Evolutionary conservation across 2,797 vertebrate genomes (phyloP).

Genomic region (Pangasius macronema): DNA sequence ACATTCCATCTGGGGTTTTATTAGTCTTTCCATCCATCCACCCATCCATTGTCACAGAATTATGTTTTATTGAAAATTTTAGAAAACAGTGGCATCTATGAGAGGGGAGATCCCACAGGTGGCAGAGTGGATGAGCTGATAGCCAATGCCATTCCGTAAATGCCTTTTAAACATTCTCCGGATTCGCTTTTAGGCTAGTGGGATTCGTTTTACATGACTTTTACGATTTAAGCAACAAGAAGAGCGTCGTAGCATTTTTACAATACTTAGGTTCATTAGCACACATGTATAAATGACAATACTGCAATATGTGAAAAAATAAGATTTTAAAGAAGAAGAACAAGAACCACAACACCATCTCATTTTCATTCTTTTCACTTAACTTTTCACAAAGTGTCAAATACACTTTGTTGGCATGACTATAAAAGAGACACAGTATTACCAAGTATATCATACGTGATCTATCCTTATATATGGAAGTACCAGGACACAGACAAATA

Average conservation of each 20-base stretch:
- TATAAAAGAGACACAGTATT: neutral
- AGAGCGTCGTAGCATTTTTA: neutral
- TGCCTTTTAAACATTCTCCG: conserved; percentile 16
- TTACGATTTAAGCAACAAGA: neutral
- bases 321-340: neutral
- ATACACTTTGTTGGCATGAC: neutral
- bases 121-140: too few species aligned
- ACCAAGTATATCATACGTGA: neutral
- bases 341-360: neutral
- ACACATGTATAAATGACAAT: neutral
- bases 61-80: conserved; percentile 4
- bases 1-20: neutral
- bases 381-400: neutral
- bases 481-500: neutral
- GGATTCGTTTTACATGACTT: neutral
- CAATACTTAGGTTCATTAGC: neutral
- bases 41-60: neutral
- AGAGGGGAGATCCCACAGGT: neutral
- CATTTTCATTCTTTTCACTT: neutral
- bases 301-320: neutral
- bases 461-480: neutral
- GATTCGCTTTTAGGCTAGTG: neutral
- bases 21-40: neutral
- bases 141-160: neutral
- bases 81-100: neutral